Base-by-base conservation (phyloP, 2,113 vertebrate species). In the Grammatotria lemairii region DNA sequence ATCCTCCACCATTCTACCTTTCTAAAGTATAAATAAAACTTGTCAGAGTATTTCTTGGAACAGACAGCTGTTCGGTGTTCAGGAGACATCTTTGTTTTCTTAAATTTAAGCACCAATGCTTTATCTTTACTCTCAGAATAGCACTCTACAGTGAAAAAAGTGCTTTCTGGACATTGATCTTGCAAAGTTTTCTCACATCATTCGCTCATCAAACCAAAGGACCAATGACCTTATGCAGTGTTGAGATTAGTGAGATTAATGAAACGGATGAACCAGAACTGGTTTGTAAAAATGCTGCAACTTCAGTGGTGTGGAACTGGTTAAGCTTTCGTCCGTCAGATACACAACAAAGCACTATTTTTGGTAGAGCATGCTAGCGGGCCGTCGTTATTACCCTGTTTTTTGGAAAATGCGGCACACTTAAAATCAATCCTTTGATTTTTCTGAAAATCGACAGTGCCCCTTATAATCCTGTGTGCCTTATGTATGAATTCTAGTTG, bases 321-420 rank as follows among this genome's bases (percentile, higher is more conserved):
- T 55, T 55, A 0, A 55, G 21, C 54, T 23, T 55, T 55, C 0
- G 7, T 55, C 21, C 11, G 0, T 55, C 21, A 55, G 21, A 55
- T 55, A 55, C 53, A 23, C 53, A 55, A 23, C 53, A 55, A 23
- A 13, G 4, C 11, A 23, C 53, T 55, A 23, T 55, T 12, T 54
- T 54, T 54, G 5, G 9, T 21, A 54, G 51, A 2, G 5, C n/a
- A 54, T 21, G n/a, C n/a, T 21, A 21, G 51, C 9, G 1, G 2
- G n/a, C n/a, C 1, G 1, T 21, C 0, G 9, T 21, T 54, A 54
- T 54, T 21, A 21, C 51, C n/a, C 0, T 53, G 51, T 53, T 53
- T 4, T 53, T 53, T 21, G 51, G n/a, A 53, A 11, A 53, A 21
- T 53, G 1, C 1, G n/a, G 5, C n/a, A 2, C 51, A 54, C 51